Evolutionary conservation across 2,888 invertebrate genomes (phyloP), one percentile per base, ranked within the genome.

Genomic region (Chirona hameri): DNA sequence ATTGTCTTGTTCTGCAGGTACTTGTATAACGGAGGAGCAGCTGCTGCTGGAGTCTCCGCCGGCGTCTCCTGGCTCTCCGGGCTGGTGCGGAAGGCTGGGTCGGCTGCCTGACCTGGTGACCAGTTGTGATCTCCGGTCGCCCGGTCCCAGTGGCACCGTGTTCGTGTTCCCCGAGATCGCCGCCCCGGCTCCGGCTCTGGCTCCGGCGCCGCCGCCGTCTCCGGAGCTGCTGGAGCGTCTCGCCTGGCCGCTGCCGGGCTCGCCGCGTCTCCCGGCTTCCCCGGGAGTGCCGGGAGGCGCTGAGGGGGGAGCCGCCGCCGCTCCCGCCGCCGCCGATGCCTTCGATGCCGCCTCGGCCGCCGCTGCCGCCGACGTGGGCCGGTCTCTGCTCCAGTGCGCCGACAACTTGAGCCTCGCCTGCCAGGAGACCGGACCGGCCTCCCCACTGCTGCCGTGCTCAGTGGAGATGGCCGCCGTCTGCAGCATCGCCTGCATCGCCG

Each of bases 1-100:
- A 48, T 48, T 48, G 7, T 48, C 48, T n/a, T 48, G 48, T 48
- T 48, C 48, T 9, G 10, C 76, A 76, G 76, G 76, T 15, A 76
- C 76, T 2, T 39, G 7, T 21, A 76, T 76, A 4, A 76, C 76
- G 21, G 76, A 76, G 39, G 39, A 76, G 39, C 76, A 76, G 39
- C 76, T 76, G 76, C 18, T 18, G 18, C 21, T 76, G 76, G 76
- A 76, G 76, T 76, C 76, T 14, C 76, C 76, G 2, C 76, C 76
- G 3, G 3, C 39, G 21, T 39, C 76, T 3, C 76, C 76, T 1
- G 76, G 12, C 39, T 39, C 21, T 21, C 21, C 21, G 76, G 69
- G 29, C 5, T 29, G 69, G 69, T 0, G 7, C 10, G 14, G 69
- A 12, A 31, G 31, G 39, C 21, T 24, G 76, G 21, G 5, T 5